These are phyloP conservation scores for Morone chrysops DNA, from an alignment of 2,113 vertebrate genomes.

Conservation along the genomic window DNA sequence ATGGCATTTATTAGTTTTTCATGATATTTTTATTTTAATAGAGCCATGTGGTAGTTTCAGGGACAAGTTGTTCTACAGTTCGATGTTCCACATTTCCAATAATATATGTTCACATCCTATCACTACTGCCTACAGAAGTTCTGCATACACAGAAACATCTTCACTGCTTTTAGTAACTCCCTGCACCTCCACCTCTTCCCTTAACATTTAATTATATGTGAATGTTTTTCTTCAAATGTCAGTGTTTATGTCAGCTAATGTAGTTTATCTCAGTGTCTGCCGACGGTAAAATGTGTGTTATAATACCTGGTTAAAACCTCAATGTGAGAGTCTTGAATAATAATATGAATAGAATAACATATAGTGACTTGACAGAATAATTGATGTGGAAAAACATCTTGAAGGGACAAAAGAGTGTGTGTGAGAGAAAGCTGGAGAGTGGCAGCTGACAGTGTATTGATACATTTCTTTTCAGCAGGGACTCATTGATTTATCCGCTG, in stretches of 20 bases:
- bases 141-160: not conserved
- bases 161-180: not conserved
- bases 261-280: not conserved
- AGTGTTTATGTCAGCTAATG: not conserved
- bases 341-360: not conserved
- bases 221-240: not conserved
- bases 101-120: not conserved
- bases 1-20: not conserved
- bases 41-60: not conserved
- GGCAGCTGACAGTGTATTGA: not conserved
- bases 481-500: not conserved
- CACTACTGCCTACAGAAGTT: not conserved
- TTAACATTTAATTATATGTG: not conserved
- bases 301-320: not conserved
- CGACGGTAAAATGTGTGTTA: not conserved
- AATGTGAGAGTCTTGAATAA: not conserved
- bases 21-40: not conserved
- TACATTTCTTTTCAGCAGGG: not conserved
- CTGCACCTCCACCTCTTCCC: not conserved
- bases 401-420: not conserved
- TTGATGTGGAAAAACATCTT: not conserved
- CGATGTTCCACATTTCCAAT: not conserved
- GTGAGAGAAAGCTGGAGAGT: not conserved
- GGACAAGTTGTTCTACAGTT: not conserved
- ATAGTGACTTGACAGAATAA: not conserved